Evolutionary conservation across 1,140 invertebrate genomes (phyloP).

Genomic region (Macrobrachium nipponense): DNA sequence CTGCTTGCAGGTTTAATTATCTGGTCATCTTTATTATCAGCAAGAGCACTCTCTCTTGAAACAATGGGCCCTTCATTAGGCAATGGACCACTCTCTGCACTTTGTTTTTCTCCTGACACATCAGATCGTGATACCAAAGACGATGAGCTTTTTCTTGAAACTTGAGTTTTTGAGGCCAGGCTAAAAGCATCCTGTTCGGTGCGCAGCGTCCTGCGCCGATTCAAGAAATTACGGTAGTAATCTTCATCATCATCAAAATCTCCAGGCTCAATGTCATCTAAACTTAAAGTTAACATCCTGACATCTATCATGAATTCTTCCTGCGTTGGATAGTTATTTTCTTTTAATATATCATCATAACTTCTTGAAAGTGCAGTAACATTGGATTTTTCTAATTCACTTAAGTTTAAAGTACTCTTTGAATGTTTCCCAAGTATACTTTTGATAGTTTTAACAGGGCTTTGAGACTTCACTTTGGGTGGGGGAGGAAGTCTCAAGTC

Average conservation of each 20-base stretch:
- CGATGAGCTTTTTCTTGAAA: background rate
- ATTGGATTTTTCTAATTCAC: slow-evolving; percentile 28
- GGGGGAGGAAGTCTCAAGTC: slow-evolving; percentile 33
- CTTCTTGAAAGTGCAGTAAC: slow-evolving; percentile 37
- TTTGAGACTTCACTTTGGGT: slow-evolving; percentile 27
- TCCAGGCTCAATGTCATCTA: slow-evolving; percentile 30
- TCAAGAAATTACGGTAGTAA: slow-evolving; percentile 27
- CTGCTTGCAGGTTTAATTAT: background rate
- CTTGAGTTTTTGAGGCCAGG: background rate
- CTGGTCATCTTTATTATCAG: background rate
- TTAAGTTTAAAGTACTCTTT: slow-evolving; percentile 54
- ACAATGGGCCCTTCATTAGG: background rate
- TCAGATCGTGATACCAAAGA: background rate
- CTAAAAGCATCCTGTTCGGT: background rate
- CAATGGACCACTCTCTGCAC: background rate
- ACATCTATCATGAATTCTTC: slow-evolving; percentile 39
- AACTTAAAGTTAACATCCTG: slow-evolving; percentile 34
- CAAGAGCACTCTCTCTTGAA: background rate
- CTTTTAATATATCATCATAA: slow-evolving; percentile 54
- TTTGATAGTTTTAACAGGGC: slow-evolving; percentile 38
- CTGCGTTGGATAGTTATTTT: slow-evolving; percentile 48
- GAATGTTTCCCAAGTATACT: slow-evolving; percentile 51
- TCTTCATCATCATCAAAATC: slow-evolving; percentile 50
- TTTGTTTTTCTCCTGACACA: background rate
- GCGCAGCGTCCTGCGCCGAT: background rate